Percentiles rank a stretch among this genome's conserved stretches.
Evolutionary conservation across 2,797 vertebrate genomes (phyloP).

Genomic region (Oryzias sinensis): DNA sequence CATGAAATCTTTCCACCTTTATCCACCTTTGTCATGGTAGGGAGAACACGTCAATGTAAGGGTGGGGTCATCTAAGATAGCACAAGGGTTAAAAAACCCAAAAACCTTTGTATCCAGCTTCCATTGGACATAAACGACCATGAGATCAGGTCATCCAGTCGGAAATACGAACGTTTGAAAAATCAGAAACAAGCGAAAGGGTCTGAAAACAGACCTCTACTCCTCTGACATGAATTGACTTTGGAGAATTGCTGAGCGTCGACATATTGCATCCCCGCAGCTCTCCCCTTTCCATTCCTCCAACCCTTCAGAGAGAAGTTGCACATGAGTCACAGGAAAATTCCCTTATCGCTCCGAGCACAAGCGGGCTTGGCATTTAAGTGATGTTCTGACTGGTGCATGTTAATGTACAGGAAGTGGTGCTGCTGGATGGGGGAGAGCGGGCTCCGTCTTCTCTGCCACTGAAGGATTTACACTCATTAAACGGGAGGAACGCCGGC

Average conservation of each 20-base stretch:
- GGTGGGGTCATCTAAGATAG: too few relatives aligned
- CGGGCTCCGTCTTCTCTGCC: constrained; percentile 35
- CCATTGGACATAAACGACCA: constrained; percentile 20
- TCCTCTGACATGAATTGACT: constrained; percentile 47
- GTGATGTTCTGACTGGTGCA: constrained; percentile 35
- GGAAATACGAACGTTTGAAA: constrained; percentile 34
- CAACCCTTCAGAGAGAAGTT: constrained; percentile 56
- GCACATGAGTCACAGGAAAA: constrained; percentile 66
- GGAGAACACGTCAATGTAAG: too few relatives aligned
- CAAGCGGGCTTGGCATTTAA: constrained; percentile 60
- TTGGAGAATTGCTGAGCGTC: constrained; percentile 54
- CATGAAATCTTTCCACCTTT: too few relatives aligned
- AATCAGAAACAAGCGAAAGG: constrained; percentile 42
- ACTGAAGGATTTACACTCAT: constrained; percentile 39
- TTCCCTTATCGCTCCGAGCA: constrained; percentile 65
- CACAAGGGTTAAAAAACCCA: too few relatives aligned
- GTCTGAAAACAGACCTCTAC: constrained; percentile 49
- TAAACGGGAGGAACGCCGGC: constrained; percentile 1
- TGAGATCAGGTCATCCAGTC: too few relatives aligned
- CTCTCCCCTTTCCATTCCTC: constrained; percentile 44
- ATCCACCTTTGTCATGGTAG: too few relatives aligned
- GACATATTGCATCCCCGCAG: constrained; percentile 43
- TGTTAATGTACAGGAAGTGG: constrained; percentile 41
- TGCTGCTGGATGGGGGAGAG: constrained; percentile 33
- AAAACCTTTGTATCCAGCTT: background rate